Evolutionary conservation across 2,888 invertebrate species (phyloP), one percentile per base, ranked within the genome.

Genomic region (Ceriagrion tenellum): DNA sequence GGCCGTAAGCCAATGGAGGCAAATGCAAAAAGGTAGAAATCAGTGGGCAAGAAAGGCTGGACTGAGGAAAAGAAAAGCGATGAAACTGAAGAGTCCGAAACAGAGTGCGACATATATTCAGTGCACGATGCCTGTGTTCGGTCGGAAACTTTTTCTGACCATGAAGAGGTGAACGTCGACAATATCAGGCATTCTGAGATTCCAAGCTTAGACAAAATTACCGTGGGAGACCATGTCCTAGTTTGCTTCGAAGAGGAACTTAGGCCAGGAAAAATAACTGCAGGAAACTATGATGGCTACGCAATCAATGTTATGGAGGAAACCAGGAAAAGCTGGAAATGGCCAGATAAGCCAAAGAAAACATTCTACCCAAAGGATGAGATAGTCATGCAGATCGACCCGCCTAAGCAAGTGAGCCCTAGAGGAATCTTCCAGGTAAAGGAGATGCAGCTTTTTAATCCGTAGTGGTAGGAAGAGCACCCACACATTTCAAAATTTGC

Each of bases 341-440:
- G 81, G 12, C 81, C 81, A 81, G 59, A 8, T n/a, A n/a, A n/a
- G n/a, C n/a, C n/a, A n/a, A 81, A 81, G 81, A 2, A 47, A 81
- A 81, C 8, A 81, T 81, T 81, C 81, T n/a, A 81, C 81, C 81
- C 35, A 26, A 81, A 18, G 81, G 81, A 81, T n/a, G 81, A 81
- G 81, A 16, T 81, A 16, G 81, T 81, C 81, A n/a, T 81, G 81
- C 81, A 81, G 81, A 81, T 81, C 81, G 81, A 81, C 81, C 81
- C 81, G n/a, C 81, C 81, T 10, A 81, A 81, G 81, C 81, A 81
- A n/a, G n/a, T 30, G 81, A 81, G 81, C 81, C 8, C 81, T 81
- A 18, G 20, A 81, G 81, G 26, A 23, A 3, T 81, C 81, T 81
- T 81, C n/a, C 26, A 81, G 23, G 81, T 81, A 16, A n/a, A 81